A percentile compares a stretch with the other conserved stretches of the same genome.
Evolutionary conservation across 2,888 invertebrate genomes (phyloP).

Genomic region (Cremastobaeus sp.): DNA sequence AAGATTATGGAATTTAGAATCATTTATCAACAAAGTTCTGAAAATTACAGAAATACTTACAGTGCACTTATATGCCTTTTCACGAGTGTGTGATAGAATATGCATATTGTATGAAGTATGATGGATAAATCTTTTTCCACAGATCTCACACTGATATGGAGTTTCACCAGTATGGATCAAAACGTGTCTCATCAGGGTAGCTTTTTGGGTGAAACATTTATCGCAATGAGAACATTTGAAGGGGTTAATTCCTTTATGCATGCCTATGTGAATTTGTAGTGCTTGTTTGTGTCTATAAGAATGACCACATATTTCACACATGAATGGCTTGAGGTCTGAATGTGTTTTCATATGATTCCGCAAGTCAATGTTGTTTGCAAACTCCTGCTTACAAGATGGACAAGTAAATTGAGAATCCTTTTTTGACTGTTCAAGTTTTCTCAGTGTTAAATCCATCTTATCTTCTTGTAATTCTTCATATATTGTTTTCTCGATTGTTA

Average conservation of each 20-base stretch:
- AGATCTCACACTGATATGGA: constrained; percentile 82
- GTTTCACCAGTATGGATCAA: constrained; percentile 82
- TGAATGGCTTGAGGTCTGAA: constrained; percentile 69
- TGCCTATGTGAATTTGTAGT: constrained; percentile 82
- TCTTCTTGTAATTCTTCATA: too few relatives aligned
- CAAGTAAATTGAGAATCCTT: constrained; percentile 58
- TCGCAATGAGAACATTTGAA: constrained; percentile 82
- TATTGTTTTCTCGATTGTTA: neutral
- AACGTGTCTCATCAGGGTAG: constrained; percentile 81
- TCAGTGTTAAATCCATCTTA: too few relatives aligned
- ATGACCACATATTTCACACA: constrained; percentile 81
- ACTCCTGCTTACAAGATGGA: constrained; percentile 67
- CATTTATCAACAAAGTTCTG: too few relatives aligned
- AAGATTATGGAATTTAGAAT: too few relatives aligned
- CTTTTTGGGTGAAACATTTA: constrained; percentile 82
- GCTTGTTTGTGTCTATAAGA: constrained; percentile 83
- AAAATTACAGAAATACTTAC: constrained; percentile 62
- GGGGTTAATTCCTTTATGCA: constrained; percentile 82
- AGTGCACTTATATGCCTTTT: constrained; percentile 71
- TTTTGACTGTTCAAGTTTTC: too few relatives aligned
- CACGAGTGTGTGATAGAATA: constrained; percentile 81
- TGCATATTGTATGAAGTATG: constrained; percentile 86
- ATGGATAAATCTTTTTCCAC: constrained; percentile 84
- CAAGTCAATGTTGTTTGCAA: constrained; percentile 66
- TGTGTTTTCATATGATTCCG: constrained; percentile 68